Base-by-base conservation (phyloP, 2,888 invertebrate genomes). In the Sycophila texana region DNA sequence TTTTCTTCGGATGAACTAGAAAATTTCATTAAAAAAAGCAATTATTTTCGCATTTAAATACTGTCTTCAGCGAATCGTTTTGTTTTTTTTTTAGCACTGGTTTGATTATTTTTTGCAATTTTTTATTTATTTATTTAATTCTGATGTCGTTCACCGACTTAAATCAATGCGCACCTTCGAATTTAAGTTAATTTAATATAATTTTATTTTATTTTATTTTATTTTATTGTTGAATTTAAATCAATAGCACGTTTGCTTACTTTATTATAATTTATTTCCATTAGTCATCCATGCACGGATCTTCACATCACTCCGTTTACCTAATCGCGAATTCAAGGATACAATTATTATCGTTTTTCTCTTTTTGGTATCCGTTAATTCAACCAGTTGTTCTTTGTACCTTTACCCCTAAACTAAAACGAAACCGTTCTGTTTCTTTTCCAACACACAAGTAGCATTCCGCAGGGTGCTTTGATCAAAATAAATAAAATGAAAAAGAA, bases 101-200 rank as follows among this genome's bases (percentile, higher is more conserved):
- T 79, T 71, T 65, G 51, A 79, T 79, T 79, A 74, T 74, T 79
- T n/a, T n/a, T n/a, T n/a, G n/a, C 79, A 60, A 72, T 55, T 47
- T 47, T n/a, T 67, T 58, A 30, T 3, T n/a, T n/a, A 61, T 14
- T 61, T 57, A 16, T 5, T 51, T 4, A 30, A 10, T 65, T 53
- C 7, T 63, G n/a, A n/a, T n/a, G n/a, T n/a, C n/a, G n/a, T n/a
- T n/a, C n/a, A n/a, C n/a, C n/a, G n/a, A n/a, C n/a, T n/a, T n/a
- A n/a, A n/a, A n/a, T n/a, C n/a, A n/a, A n/a, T n/a, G n/a, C n/a
- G n/a, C n/a, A n/a, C n/a, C n/a, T n/a, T n/a, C n/a, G n/a, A n/a
- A n/a, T n/a, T n/a, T n/a, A n/a, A n/a, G n/a, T n/a, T n/a, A n/a
- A 10, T 39, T 55, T 65, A 53, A 30, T n/a, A 14, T 26, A 14